These are phyloP conservation scores for Rousettus madagascariensis DNA, from an alignment of 2,797 vertebrate species.

Conservation along the genomic window DNA sequence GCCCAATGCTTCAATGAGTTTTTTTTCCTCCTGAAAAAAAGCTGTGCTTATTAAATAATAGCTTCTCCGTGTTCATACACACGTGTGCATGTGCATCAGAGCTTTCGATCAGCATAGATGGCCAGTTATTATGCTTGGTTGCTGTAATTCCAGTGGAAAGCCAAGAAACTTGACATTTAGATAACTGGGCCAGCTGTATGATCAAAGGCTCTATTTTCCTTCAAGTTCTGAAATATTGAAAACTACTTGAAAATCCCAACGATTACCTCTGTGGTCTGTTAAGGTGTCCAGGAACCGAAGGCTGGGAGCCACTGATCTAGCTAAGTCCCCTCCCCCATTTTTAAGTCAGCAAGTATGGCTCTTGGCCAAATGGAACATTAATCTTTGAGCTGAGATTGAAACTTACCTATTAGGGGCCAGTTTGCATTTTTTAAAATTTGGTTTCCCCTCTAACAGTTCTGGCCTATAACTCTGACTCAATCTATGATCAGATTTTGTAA, in stretches of 20 bases:
- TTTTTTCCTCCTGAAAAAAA: not conserved
- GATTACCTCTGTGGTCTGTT: not conserved
- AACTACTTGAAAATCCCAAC: conserved; percentile 35
- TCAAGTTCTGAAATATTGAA: conserved; percentile 44
- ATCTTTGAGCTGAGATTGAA: conserved; percentile 20
- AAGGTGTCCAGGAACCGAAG: not conserved
- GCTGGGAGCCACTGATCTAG: conserved; percentile 5
- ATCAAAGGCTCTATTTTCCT: not conserved
- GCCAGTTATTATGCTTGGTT: conserved; percentile 37
- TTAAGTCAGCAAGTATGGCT: conserved; percentile 6
- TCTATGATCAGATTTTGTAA: not conserved
- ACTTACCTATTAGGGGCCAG: not conserved
- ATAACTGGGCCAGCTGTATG: not conserved
- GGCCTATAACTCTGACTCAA: conserved; percentile 37
- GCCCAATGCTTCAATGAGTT: not conserved
- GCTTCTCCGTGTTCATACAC: not conserved
- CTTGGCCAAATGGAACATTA: conserved; percentile 22
- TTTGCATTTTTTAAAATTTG: conserved; percentile 42
- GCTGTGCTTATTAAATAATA: conserved; percentile 35
- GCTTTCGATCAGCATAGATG: not conserved
- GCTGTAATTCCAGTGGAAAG: conserved; percentile 42
- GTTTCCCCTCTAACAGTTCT: not conserved
- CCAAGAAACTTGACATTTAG: conserved; percentile 44
- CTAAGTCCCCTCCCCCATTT: not conserved
- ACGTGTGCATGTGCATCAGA: not conserved